Percentiles rank a stretch among this genome's conserved stretches.
These are phyloP conservation scores for Gnatocerus cornutus DNA, from an alignment of 2,888 invertebrate genomes.

Conservation along the genomic window DNA sequence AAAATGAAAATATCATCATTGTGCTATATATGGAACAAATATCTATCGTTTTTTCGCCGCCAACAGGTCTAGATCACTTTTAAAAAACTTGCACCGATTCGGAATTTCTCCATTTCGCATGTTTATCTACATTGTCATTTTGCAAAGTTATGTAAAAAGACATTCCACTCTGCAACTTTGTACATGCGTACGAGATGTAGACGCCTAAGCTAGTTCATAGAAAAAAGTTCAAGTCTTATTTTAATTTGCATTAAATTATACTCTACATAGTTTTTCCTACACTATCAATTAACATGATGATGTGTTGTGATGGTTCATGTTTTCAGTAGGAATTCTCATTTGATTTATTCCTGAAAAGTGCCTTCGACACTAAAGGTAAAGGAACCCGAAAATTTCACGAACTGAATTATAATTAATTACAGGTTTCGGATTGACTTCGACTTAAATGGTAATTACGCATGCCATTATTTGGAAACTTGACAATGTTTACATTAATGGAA, in stretches of 20 bases:
- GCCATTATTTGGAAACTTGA: constrained; percentile 2
- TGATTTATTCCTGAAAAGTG: constrained; percentile 17
- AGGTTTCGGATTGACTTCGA: constrained; percentile 1
- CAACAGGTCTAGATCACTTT: constrained; percentile 22
- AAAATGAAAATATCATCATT: constrained; percentile 61
- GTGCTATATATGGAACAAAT: constrained; percentile 64
- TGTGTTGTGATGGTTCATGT: constrained; percentile 4
- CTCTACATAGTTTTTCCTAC: constrained; percentile 17
- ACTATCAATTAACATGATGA: constrained; percentile 35
- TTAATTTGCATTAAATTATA: constrained; percentile 43
- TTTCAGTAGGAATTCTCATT: constrained; percentile 11
- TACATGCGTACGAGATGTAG: not conserved
- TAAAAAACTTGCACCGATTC: constrained; percentile 35
- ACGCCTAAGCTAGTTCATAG: constrained; percentile 12
- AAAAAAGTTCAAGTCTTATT: constrained; percentile 19
- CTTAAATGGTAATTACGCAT: constrained; percentile 18
- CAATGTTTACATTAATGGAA: constrained; percentile 15
- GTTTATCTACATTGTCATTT: too few species aligned
- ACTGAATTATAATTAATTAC: constrained; percentile 20
- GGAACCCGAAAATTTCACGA: constrained; percentile 18
- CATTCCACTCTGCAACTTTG: constrained; percentile 26
- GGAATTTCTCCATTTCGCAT: constrained; percentile 1
- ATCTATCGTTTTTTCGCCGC: constrained; percentile 54
- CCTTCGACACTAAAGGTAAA: not conserved
- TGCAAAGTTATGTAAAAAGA: constrained; percentile 17